Conservation (phyloP, 92 coral and sea anemone species). For the Zoanthus sociatus region DNA sequence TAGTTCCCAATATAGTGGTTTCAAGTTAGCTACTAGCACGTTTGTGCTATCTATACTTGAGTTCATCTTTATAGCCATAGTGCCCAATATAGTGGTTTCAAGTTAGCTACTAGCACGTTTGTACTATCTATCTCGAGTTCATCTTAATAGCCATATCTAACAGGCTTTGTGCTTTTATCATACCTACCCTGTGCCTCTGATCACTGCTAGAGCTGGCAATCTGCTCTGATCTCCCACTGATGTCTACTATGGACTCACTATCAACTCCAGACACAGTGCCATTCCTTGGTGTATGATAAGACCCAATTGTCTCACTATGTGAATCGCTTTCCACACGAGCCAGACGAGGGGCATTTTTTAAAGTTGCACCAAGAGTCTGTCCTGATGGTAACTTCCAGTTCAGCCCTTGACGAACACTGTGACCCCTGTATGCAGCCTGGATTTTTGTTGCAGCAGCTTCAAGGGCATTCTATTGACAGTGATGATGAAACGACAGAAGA, state of each 20-base stretch:
- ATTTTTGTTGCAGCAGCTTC: constrained; percentile 91
- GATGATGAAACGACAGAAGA: background rate
- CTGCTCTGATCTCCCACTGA: constrained; percentile 4
- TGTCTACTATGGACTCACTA: constrained; percentile 5
- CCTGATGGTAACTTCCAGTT: constrained; percentile 96
- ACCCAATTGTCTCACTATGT: constrained; percentile 21
- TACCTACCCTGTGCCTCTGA: constrained; percentile 27
- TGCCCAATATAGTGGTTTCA: no score
- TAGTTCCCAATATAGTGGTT: background rate
- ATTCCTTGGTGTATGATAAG: constrained; percentile 15
- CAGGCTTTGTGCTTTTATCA: background rate
- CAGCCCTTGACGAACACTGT: constrained; percentile 90
- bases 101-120: no score
- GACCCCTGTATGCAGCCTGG: constrained; percentile 96
- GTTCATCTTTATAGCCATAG: background rate
- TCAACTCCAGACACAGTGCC: constrained; percentile 10
- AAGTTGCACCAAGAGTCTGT: constrained; percentile 81
- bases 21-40: no score
- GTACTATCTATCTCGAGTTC: background rate
- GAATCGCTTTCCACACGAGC: constrained; percentile 6
- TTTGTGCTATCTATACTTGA: no score
- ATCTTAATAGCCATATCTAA: background rate
- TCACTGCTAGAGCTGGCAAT: constrained; percentile 7
- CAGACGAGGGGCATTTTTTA: constrained; percentile 68
- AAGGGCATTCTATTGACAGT: constrained; percentile 63